Evolutionary conservation across 2,797 vertebrate genomes (phyloP).

Genomic region (Coregonus ussuriensis): DNA sequence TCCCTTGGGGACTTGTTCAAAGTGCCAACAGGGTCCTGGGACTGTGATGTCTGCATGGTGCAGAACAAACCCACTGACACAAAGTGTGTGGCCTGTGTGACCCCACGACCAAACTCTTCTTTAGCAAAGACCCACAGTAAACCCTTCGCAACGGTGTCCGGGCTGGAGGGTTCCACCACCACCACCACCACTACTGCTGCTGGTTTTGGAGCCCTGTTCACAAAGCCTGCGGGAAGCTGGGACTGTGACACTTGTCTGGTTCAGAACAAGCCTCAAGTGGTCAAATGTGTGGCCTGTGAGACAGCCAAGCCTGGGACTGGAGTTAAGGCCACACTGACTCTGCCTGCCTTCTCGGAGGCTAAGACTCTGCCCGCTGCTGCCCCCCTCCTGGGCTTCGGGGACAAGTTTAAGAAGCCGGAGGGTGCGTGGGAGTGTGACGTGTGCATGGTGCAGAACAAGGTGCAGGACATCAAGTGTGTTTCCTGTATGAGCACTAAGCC

Average conservation of each 20-base stretch:
- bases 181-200: conserved; percentile 14
- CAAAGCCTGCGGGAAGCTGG: conserved; percentile 83
- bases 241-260: conserved; percentile 97
- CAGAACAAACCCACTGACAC: conserved; percentile 81
- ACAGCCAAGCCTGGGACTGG: conserved; percentile 92
- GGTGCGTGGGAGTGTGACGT: conserved; percentile 90
- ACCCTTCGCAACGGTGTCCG: conserved; percentile 40
- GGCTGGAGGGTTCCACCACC: conserved; percentile 38
- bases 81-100: conserved; percentile 82
- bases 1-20: conserved; percentile 77
- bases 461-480: conserved; percentile 87
- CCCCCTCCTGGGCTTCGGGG: conserved; percentile 81
- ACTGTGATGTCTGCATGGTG: conserved; percentile 77
- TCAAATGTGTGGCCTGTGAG: conserved; percentile 94
- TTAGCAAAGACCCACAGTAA: conserved; percentile 70
- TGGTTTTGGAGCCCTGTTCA: conserved; percentile 71
- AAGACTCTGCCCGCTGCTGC: conserved; percentile 63
- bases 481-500: conserved; percentile 86
- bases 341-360: conserved; percentile 75
- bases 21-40: conserved; percentile 78
- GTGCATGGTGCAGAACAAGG: conserved; percentile 88
- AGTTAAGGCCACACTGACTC: conserved; percentile 83
- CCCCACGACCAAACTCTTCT: conserved; percentile 68
- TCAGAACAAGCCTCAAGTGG: conserved; percentile 87
- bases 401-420: conserved; percentile 90